Evolutionary conservation across 2,888 invertebrate species (phyloP), one percentile per base, ranked within the genome.

Genomic region (Hypolimnas misippus): DNA sequence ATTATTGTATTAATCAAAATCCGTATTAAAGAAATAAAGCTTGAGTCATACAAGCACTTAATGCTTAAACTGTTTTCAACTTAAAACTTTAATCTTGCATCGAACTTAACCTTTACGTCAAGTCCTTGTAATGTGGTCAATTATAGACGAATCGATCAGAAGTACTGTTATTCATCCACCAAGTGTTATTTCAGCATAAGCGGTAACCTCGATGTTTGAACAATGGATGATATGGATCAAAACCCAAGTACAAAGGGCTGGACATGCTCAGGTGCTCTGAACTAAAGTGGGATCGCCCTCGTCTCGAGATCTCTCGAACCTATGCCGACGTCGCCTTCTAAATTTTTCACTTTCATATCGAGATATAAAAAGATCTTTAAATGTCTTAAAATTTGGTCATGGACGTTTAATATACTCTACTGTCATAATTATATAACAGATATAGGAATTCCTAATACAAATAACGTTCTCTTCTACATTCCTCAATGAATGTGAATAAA

Each of bases 241-340:
- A 78, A 74, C 74, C 76, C 69, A 74, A 71, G 74, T 69, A 78
- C 79, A 81, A 83, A 83, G 76, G 75, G 65, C 71, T 72, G 76
- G 78, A 81, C 80, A 82, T 78, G 79, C 79, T 80, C 84, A 84
- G 81, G 82, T 83, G 78, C 80, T 70, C 63, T 65, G 72, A 65
- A 73, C 73, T 75, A 52, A 63, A 74, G 76, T 67, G 73, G 66
- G 57, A 46, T 21, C 60, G 62, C 65, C 69, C 71, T 75, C 69
- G 60, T 70, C 71, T 82, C 68, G 65, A 86, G 76, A 63, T 72
- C 80, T 60, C 82, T 86, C 73, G 71, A 84, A 62, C 65, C 68
- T 73, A 46, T 46, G 77, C 74, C 78, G 73, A 79, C 78, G 77
- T 73, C 73, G 79, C 74, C 77, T 69, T 76, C 76, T 74, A 77